These are phyloP conservation scores for Eumacrocentrus americanus DNA, from an alignment of 2,888 invertebrate species.

Conservation along the genomic window DNA sequence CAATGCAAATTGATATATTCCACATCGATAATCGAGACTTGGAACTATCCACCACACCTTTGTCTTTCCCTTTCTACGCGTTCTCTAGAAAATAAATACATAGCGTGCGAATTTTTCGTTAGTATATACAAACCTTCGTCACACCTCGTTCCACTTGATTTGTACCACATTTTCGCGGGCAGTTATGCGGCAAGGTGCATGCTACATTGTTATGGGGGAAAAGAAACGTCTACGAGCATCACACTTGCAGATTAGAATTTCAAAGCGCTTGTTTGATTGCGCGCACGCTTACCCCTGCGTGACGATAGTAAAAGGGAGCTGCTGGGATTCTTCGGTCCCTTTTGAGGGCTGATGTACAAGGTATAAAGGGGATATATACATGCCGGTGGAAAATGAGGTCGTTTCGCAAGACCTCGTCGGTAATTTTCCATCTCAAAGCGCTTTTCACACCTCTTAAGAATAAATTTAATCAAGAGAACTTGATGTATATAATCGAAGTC, in stretches of 20 bases:
- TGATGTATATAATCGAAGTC: too few relatives aligned
- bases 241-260: slow-evolving; percentile 44
- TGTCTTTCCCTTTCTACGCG: slow-evolving; percentile 6
- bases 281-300: slow-evolving; percentile 52
- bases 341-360: slow-evolving; percentile 28
- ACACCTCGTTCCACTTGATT: slow-evolving; percentile 37
- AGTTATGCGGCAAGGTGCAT: slow-evolving; percentile 14
- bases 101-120: slow-evolving; percentile 13
- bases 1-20: too few relatives aligned
- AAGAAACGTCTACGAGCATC: slow-evolving; percentile 2
- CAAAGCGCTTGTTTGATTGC: slow-evolving; percentile 48
- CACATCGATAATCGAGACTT: too few relatives aligned
- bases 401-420: slow-evolving; percentile 35
- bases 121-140: slow-evolving; percentile 24
- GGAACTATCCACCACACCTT: neutral
- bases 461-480: too few relatives aligned
- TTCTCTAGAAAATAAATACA: neutral
- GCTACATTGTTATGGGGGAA: too few relatives aligned
- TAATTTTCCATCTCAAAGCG: slow-evolving; percentile 34
- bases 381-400: slow-evolving; percentile 27
- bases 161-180: slow-evolving; percentile 17
- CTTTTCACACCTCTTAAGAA: slow-evolving; percentile 12
- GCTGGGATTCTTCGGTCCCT: slow-evolving; percentile 2
- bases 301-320: slow-evolving; percentile 35
- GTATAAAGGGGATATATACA: too few relatives aligned